Conservation (phyloP, 2,797 vertebrate species). For the Crocidura indochinensis region DNA sequence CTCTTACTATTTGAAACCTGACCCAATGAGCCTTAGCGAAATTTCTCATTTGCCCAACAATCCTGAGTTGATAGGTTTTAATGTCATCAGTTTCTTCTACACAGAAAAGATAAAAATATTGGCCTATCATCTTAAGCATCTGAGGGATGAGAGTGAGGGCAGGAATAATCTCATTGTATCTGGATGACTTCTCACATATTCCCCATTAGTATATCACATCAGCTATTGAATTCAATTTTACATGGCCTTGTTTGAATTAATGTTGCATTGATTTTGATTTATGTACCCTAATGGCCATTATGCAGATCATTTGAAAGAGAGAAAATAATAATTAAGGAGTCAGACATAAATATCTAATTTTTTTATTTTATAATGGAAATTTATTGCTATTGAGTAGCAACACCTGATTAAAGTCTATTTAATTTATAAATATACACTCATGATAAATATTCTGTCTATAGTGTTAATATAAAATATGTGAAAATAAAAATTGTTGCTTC, state of each 20-base stretch:
- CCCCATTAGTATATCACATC: conserved; percentile 1
- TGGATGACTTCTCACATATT: conserved; percentile 58
- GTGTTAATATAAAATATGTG: conserved; percentile 29
- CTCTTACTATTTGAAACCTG: conserved; percentile 29
- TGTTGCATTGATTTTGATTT: conserved; percentile 60
- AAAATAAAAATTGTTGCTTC: conserved; percentile 66
- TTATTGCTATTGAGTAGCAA: background rate
- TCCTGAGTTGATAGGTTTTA: conserved; percentile 47
- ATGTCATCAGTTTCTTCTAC: conserved; percentile 31
- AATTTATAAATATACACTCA: conserved; percentile 64
- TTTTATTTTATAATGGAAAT: background rate
- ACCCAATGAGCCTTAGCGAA: conserved; percentile 65
- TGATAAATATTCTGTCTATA: conserved; percentile 20
- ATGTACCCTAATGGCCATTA: conserved; percentile 36
- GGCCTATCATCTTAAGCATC: conserved; percentile 47
- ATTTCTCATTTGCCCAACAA: conserved; percentile 69
- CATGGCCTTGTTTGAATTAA: background rate
- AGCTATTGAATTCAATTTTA: background rate
- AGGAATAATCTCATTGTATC: conserved; percentile 48
- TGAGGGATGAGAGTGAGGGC: background rate
- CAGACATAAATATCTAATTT: conserved; percentile 53
- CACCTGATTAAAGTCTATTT: background rate
- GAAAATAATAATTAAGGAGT: conserved; percentile 63
- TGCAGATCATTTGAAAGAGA: conserved; percentile 48
- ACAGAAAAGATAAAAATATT: conserved; percentile 36